Base-by-base conservation (phyloP, 37 sponge, comb jelly and placozoan species). In the Diacarnus erythraeanus region DNA sequence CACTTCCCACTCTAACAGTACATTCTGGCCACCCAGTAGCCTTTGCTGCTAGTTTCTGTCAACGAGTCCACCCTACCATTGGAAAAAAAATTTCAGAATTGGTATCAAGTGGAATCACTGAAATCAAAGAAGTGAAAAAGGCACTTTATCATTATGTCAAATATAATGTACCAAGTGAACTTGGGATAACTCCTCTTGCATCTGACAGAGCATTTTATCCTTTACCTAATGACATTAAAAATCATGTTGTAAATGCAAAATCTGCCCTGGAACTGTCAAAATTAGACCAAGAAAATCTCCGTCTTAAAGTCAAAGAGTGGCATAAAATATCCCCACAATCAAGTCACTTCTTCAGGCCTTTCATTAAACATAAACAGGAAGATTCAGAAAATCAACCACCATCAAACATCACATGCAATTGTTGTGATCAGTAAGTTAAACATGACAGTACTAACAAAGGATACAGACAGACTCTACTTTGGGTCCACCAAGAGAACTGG, bases 221-320 rank as follows among this genome's bases (percentile, higher is more conserved):
- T 29, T 15, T 38, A 21, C 29, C 38, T 23, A 37, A 4, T 38
- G 81, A 80, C 72, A 71, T 80, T 21, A 42, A 65, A 6, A 80
- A 80, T 30, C 81, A 80, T 61, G 65, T 80, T 3, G 17, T 22
- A 10, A 71, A 22, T 26, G 81, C 81, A 9, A 80, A 80, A 31
- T 10, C 39, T 38, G 81, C 81, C 17, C 42, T 71, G 56, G 72
- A 80, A 57, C 31, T 80, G 30, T 71, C 72, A 36, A 80, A 80
- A 29, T 72, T 80, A 12, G 81, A 80, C 42, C 81, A 80, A 56
- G 81, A 80, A 69, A 80, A 80, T 72, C 58, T 71, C 31, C 58
- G 72, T 22, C 29, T 80, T 12, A 80, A 80, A 71, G 71, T 80
- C 35, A 61, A 69, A 18, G 8, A 26, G 15, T 80, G 72, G 81